phyloP scores from a whole-genome alignment of 2,888 invertebrate genomes.

The Mimumesa dahlbomi region DNA sequence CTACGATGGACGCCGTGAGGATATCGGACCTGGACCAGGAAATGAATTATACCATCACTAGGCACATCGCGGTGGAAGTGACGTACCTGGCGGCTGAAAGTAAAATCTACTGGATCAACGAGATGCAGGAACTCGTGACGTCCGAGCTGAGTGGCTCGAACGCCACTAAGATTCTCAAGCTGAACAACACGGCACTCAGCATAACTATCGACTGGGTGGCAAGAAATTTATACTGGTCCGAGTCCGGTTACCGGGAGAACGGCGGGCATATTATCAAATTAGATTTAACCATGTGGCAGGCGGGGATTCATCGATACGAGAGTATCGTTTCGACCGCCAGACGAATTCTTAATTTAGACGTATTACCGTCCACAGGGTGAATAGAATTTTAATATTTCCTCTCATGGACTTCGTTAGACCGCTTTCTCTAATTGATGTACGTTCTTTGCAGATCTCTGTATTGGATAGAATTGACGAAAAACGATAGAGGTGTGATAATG shows the following conservation, averaged over 20 bases:
- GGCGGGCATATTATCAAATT: constrained; percentile 84
- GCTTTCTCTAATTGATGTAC: no score
- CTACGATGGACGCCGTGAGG: constrained; percentile 87
- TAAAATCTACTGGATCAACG: constrained; percentile 91
- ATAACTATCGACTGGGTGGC: constrained; percentile 94
- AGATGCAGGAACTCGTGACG: constrained; percentile 86
- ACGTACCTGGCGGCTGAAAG: constrained; percentile 86
- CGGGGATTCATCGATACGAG: constrained; percentile 81
- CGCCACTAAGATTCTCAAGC: constrained; percentile 82
- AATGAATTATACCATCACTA: constrained; percentile 83
- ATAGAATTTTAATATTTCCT: no score
- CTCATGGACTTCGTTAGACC: no score
- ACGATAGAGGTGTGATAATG: constrained; percentile 84
- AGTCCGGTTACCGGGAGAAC: constrained; percentile 81
- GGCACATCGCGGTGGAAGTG: constrained; percentile 87
- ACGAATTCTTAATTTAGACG: constrained; percentile 86
- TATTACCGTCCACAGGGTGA: constrained; percentile 89
- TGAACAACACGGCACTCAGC: constrained; percentile 84
- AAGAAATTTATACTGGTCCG: constrained; percentile 91
- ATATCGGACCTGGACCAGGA: constrained; percentile 89
- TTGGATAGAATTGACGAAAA: constrained; percentile 87
- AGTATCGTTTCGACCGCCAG: constrained; percentile 82
- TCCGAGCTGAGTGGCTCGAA: constrained; percentile 83
- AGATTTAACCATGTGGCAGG: constrained; percentile 82
- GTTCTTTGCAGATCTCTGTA: constrained; percentile 84